Evolutionary conservation across 2,113 vertebrate species (phyloP).

Genomic region (Columba livia): DNA sequence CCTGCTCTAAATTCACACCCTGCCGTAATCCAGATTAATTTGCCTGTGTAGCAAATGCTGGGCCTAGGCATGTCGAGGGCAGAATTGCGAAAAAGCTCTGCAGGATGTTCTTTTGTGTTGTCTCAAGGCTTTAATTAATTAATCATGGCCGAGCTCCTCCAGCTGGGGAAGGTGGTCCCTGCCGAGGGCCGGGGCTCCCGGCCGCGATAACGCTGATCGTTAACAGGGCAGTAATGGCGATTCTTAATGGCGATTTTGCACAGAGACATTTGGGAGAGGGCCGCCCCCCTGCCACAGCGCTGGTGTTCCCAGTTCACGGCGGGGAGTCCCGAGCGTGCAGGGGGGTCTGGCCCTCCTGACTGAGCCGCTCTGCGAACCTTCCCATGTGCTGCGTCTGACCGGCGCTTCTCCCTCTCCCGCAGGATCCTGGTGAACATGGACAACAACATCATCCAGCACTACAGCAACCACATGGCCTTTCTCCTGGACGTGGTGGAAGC

Average conservation of each 20-base stretch:
- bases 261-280: accelerated
- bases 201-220: accelerated
- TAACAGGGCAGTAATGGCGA: not conserved
- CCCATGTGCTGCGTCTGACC: not conserved
- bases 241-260: not conserved
- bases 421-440: conserved; percentile 99
- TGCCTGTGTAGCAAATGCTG: not conserved
- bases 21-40: not conserved
- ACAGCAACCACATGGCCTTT: conserved; percentile 96
- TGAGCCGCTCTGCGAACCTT: not conserved
- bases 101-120: not conserved
- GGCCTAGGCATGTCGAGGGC: not conserved
- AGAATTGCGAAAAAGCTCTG: not conserved
- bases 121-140: not conserved
- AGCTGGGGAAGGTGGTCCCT: not conserved
- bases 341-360: not conserved
- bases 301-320: not conserved
- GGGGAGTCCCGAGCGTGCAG: not conserved
- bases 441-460: conserved; percentile 97
- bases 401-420: not conserved
- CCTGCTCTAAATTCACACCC: not conserved
- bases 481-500: conserved; percentile 88
- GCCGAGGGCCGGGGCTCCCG: not conserved
- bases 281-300: accelerated
- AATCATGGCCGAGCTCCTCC: not conserved